phyloP scores from a whole-genome alignment of 2,113 vertebrate species.

The Elephas maximus region DNA sequence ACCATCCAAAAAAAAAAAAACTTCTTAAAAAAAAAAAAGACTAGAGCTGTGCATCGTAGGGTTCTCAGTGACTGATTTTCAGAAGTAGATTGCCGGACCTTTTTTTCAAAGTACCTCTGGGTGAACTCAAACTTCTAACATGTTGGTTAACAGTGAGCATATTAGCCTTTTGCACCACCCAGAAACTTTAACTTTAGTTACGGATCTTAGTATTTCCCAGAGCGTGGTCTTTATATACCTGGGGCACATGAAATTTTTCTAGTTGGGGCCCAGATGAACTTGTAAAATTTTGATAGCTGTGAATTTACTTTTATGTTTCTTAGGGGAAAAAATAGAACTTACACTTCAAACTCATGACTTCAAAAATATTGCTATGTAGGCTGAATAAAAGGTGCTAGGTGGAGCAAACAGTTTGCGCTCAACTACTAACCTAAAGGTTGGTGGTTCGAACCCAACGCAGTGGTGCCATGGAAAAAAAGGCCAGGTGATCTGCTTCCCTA shows the following conservation, averaged over 20 bases:
- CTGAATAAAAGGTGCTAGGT: neutral
- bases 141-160: no score
- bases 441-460: neutral
- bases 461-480: neutral
- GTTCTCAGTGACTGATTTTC: no score
- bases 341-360: neutral
- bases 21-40: no score
- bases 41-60: no score
- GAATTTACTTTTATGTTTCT: neutral
- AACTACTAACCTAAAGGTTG: neutral
- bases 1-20: constrained; percentile 89
- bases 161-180: no score
- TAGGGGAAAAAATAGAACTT: neutral
- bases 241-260: neutral
- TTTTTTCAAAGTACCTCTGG: no score
- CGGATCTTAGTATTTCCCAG: neutral
- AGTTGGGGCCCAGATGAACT: neutral
- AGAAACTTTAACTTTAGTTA: neutral
- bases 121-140: no score
- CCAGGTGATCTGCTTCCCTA: neutral
- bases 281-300: neutral
- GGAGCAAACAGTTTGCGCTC: neutral
- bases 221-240: neutral
- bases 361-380: neutral
- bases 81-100: no score